phyloP scores from a whole-genome alignment of 2,888 invertebrate species.

The Drosophila leonis region DNA sequence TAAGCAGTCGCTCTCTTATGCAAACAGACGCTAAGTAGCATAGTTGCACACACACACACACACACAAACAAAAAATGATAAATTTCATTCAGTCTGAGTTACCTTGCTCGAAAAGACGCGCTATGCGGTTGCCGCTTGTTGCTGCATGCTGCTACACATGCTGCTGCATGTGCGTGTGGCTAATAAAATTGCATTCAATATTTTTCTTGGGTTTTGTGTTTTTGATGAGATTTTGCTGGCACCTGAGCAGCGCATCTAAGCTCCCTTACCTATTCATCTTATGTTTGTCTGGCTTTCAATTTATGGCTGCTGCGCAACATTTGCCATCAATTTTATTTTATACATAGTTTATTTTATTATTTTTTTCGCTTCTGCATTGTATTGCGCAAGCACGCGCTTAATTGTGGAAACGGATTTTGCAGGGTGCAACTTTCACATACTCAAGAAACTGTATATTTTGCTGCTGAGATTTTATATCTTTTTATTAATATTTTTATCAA shows the following conservation, averaged over 20 bases:
- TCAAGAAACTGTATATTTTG: not conserved
- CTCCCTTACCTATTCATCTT: conserved; percentile 9
- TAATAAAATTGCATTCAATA: conserved; percentile 79
- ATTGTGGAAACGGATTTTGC: conserved; percentile 51
- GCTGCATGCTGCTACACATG: not conserved
- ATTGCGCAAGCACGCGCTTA: conserved; percentile 53
- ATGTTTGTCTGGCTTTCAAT: conserved; percentile 67
- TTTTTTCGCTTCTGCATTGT: conserved; percentile 30
- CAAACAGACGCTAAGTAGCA: conserved; percentile 77
- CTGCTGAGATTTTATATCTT: not conserved
- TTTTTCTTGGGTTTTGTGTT: conserved; percentile 54
- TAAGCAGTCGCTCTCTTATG: conserved; percentile 37
- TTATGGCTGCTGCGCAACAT: conserved; percentile 64
- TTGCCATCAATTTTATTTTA: conserved; percentile 57
- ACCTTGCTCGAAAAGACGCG: conserved; percentile 30
- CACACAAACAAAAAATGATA: conserved; percentile 60
- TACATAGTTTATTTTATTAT: conserved; percentile 7
- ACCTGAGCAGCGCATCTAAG: conserved; percentile 24
- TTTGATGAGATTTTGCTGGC: conserved; percentile 69
- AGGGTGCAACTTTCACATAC: not conserved
- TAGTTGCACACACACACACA: conserved; percentile 56
- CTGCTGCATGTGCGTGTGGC: conserved; percentile 44
- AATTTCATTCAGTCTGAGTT: conserved; percentile 57
- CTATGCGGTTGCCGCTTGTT: conserved; percentile 36
- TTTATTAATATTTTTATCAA: not conserved